Evolutionary conservation across 1,140 invertebrate species (phyloP).

Genomic region (Chironomus striatipennis): DNA sequence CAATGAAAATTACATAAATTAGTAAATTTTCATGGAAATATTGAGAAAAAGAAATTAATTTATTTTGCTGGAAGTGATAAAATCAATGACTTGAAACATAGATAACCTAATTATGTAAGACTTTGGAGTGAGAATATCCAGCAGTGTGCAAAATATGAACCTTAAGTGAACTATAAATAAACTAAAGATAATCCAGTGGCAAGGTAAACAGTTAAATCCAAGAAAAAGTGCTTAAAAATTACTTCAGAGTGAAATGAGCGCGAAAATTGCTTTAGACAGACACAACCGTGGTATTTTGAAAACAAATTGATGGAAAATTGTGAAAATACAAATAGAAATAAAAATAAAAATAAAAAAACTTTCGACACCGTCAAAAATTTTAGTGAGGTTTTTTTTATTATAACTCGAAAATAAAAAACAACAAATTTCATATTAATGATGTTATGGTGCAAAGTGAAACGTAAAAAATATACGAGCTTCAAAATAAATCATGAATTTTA

Average conservation of each 20-base stretch:
- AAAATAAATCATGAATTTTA: neutral
- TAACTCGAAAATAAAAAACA: neutral
- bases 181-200: too few species aligned
- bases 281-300: neutral
- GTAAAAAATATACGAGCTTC: neutral
- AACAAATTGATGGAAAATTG: conserved; percentile 5
- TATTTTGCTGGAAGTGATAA: too few species aligned
- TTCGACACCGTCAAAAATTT: neutral
- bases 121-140: too few species aligned
- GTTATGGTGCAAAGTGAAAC: conserved; percentile 1
- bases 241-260: neutral
- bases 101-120: neutral
- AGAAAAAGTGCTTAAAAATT: too few species aligned
- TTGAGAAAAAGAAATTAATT: neutral
- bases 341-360: too few species aligned
- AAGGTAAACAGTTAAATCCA: too few species aligned
- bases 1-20: neutral
- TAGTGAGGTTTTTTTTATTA: neutral
- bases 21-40: neutral
- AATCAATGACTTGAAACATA: neutral
- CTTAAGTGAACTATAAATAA: too few species aligned
- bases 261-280: neutral
- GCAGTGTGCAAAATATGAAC: too few species aligned
- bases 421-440: neutral
- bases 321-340: neutral